Evolutionary conservation across 2,113 vertebrate genomes (phyloP).

Genomic region (Thalassoma bifasciatum): DNA sequence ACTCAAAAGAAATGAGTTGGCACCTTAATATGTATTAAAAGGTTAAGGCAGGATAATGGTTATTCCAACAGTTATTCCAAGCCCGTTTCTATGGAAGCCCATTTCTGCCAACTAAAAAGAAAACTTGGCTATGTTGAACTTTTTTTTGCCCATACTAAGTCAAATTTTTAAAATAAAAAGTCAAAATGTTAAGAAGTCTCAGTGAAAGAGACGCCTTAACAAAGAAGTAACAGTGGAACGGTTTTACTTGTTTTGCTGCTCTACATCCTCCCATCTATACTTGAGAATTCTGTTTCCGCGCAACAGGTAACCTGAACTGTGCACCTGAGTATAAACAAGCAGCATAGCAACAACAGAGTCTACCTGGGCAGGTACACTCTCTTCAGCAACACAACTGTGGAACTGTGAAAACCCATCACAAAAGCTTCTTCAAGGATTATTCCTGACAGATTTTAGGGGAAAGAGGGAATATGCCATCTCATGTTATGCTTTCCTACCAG

Average conservation of each 20-base stretch:
- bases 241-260: background rate
- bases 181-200: no score
- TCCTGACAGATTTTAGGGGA: background rate
- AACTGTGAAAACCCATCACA: background rate
- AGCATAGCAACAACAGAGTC: background rate
- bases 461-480: constrained; percentile 37
- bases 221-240: no score
- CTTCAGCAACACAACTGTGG: constrained; percentile 2
- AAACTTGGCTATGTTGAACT: no score
- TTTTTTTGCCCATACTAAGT: no score
- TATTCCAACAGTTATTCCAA: no score
- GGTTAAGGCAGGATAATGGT: no score
- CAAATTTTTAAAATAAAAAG: no score
- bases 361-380: background rate
- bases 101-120: no score
- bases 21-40: no score
- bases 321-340: constrained; percentile 39
- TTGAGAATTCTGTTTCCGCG: constrained; percentile 28
- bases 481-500: constrained; percentile 74
- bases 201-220: no score
- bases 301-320: constrained; percentile 57
- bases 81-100: no score
- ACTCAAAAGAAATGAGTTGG: no score
- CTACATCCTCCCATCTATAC: constrained; percentile 17
- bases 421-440: background rate